These are phyloP conservation scores for Muraenolepis orangiensis DNA, from an alignment of 2,797 vertebrate genomes.

Conservation along the genomic window DNA sequence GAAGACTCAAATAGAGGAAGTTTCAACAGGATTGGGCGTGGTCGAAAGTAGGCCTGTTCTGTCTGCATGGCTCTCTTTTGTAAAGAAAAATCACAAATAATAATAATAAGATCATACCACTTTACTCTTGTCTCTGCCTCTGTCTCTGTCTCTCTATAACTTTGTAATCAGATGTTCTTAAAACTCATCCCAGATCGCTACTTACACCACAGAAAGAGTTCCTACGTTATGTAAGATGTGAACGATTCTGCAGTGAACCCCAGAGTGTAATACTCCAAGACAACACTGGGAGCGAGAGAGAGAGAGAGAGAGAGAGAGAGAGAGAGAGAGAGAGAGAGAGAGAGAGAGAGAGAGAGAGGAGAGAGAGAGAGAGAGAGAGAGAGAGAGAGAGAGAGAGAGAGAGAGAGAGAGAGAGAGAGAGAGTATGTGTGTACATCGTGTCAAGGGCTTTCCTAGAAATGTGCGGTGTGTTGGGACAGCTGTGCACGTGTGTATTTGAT, in stretches of 20 bases:
- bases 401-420: constrained; percentile 1
- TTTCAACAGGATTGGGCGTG: constrained; percentile 34
- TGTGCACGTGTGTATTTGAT: neutral
- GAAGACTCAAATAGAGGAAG: constrained; percentile 54
- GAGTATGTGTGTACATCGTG: neutral
- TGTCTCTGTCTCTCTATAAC: neutral
- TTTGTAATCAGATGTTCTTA: too few relatives aligned
- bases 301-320: neutral
- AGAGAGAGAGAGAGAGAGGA: neutral
- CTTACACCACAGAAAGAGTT: neutral
- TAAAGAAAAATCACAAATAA: neutral
- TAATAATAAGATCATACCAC: neutral
- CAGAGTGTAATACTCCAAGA: neutral
- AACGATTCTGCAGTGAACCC: too few relatives aligned
- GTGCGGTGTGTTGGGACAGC: neutral
- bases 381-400: neutral
- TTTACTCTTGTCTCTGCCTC: neutral
- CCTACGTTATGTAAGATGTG: neutral
- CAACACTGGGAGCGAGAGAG: neutral
- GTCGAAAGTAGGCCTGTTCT: constrained; percentile 45
- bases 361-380: neutral
- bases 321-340: constrained; percentile 1
- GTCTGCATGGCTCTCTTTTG: neutral
- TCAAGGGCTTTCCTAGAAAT: neutral
- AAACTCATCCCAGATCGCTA: too few relatives aligned